phyloP scores from a whole-genome alignment of 23 tunicate genomes.

The Botrylloides violaceus region DNA sequence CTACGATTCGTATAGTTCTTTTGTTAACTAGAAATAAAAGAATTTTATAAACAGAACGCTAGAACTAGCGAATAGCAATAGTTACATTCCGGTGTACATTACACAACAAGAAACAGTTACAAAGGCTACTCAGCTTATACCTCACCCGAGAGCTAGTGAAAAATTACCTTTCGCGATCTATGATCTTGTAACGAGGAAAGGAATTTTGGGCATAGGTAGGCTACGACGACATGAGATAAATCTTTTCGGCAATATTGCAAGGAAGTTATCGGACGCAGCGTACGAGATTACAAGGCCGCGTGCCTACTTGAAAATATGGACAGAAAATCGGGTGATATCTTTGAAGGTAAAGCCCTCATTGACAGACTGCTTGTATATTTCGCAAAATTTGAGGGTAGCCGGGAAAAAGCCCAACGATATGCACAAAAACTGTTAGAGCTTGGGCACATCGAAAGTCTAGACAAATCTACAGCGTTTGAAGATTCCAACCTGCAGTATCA shows the following conservation, averaged over 20 bases:
- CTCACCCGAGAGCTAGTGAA: neutral
- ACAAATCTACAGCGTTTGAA: conserved; percentile 38
- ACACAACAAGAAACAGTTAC: conserved; percentile 4
- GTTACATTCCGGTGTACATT: conserved; percentile 17
- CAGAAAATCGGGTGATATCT: conserved; percentile 45
- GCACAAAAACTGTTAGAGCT: conserved; percentile 84
- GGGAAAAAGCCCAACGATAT: conserved; percentile 57
- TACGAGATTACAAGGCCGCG: too few relatives aligned
- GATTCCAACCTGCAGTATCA: conserved; percentile 62
- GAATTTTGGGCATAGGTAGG: too few relatives aligned
- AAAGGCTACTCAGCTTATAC: neutral
- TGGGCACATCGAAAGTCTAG: conserved; percentile 75
- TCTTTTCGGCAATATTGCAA: too few relatives aligned
- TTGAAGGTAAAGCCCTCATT: conserved; percentile 64
- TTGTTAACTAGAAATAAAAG: conserved; percentile 1
- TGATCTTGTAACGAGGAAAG: too few relatives aligned
- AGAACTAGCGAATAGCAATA: conserved; percentile 1
- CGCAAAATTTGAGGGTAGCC: conserved; percentile 76
- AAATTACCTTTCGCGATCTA: too few relatives aligned
- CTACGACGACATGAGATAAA: too few relatives aligned
- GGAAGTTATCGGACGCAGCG: too few relatives aligned
- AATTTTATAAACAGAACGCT: neutral
- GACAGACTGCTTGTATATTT: conserved; percentile 67
- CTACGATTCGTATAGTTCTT: neutral
- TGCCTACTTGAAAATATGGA: too few relatives aligned